These are phyloP conservation scores for Dendronephthya gigantea DNA, from an alignment of 64 coral and sea anemone genomes.

Conservation along the genomic window DNA sequence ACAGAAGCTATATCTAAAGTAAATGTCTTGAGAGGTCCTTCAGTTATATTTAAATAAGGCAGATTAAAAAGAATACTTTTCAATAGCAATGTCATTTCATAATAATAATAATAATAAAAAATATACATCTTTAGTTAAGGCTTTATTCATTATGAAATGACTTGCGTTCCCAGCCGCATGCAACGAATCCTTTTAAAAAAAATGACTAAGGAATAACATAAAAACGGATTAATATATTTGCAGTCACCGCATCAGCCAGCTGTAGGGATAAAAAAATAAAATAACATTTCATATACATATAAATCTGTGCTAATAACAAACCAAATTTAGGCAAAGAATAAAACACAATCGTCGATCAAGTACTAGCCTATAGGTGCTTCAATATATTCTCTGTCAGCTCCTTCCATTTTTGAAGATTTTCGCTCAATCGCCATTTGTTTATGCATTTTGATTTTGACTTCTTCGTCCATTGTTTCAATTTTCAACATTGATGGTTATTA, in stretches of 20 bases:
- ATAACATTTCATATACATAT: neutral
- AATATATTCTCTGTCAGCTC: conserved; percentile 39
- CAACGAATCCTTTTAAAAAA: neutral
- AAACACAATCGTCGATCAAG: neutral
- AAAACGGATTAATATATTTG: neutral
- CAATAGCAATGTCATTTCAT: too few species aligned
- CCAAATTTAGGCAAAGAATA: neutral
- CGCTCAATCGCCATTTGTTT: neutral
- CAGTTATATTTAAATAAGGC: too few species aligned
- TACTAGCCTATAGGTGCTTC: conserved; percentile 50
- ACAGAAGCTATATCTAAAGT: too few species aligned
- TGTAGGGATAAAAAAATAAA: neutral
- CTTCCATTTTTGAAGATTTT: conserved; percentile 12
- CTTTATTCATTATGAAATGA: too few species aligned
- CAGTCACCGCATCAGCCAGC: neutral
- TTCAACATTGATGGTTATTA: too few species aligned
- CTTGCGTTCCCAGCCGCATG: too few species aligned
- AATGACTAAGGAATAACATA: neutral
- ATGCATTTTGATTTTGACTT: neutral
- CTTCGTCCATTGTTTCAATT: neutral
- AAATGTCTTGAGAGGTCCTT: too few species aligned
- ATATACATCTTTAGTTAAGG: too few species aligned
- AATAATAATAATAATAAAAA: too few species aligned
- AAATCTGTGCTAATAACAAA: neutral
- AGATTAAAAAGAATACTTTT: too few species aligned